A percentile compares a stretch with the other conserved stretches of the same genome.
These are phyloP conservation scores for Branchellion lobata DNA, from an alignment of 2,888 invertebrate species.

Conservation along the genomic window DNA sequence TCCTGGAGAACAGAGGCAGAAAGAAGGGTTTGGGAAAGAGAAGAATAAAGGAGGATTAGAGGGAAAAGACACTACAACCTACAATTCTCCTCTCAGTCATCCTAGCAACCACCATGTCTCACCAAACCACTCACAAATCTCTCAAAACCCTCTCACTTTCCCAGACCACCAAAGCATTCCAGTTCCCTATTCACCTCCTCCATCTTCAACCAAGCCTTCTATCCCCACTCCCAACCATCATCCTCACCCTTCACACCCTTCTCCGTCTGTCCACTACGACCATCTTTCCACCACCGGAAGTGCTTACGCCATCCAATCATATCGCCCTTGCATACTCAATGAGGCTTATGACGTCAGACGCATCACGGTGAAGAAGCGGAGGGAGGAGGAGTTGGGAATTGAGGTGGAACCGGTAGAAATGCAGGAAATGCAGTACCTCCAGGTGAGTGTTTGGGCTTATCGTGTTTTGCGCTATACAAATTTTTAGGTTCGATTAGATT, in stretches of 20 bases:
- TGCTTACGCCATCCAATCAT: constrained; percentile 36
- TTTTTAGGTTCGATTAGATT: too few relatives aligned
- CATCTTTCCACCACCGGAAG: not conserved
- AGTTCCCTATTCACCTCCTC: too few relatives aligned
- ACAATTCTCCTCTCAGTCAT: not conserved
- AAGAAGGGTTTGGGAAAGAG: not conserved
- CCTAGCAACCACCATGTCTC: not conserved
- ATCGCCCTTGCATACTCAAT: constrained; percentile 39
- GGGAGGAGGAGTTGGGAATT: constrained; percentile 56
- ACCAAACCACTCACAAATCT: too few relatives aligned
- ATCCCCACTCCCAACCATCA: not conserved
- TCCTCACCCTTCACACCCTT: not conserved
- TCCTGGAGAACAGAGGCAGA: not conserved
- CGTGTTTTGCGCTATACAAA: too few relatives aligned
- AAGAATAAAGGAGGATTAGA: constrained; percentile 2
- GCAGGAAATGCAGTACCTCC: constrained; percentile 55
- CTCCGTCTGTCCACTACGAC: not conserved
- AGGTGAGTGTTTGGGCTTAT: constrained; percentile 54
- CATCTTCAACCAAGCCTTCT: not conserved
- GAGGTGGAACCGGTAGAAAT: constrained; percentile 58
- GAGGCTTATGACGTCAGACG: constrained; percentile 47
- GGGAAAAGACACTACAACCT: not conserved
- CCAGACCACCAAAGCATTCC: too few relatives aligned
- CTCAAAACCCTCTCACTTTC: too few relatives aligned
- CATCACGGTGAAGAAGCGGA: constrained; percentile 54